These are phyloP conservation scores for Amphibalanus amphitrite DNA, from an alignment of 1,140 invertebrate species.

Conservation along the genomic window DNA sequence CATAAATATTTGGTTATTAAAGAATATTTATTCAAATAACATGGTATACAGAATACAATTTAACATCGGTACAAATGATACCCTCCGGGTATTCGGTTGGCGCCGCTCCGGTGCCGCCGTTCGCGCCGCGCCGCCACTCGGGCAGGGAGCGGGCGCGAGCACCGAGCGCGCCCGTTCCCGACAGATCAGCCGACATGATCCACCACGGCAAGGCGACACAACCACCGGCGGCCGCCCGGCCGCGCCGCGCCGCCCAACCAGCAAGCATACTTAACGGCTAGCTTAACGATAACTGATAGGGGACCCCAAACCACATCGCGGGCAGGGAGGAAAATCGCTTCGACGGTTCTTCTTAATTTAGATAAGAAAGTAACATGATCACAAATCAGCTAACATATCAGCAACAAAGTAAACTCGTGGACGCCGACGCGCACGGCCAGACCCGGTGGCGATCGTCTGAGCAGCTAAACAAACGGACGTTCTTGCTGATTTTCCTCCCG, in stretches of 20 bases:
- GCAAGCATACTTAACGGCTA: not conserved
- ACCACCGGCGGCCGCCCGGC: not conserved
- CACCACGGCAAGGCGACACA: not conserved
- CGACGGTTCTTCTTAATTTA: not conserved
- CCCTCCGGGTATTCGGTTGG: not conserved
- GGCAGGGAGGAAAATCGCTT: not conserved
- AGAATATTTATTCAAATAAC: conserved; percentile 2
- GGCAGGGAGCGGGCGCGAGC: too few relatives aligned
- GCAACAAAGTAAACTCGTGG: not conserved
- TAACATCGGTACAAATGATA: not conserved
- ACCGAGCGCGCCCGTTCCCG: not conserved
- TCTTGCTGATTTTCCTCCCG: not conserved
- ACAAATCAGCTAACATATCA: not conserved
- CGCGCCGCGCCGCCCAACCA: not conserved
- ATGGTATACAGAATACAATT: conserved; percentile 2
- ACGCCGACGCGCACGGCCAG: not conserved
- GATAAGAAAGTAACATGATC: not conserved
- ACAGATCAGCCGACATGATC: not conserved
- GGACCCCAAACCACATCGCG: not conserved
- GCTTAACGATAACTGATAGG: not conserved
- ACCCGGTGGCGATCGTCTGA: not conserved
- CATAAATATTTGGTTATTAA: not conserved
- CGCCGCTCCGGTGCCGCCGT: too few relatives aligned
- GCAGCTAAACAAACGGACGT: not conserved
- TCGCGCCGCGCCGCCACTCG: too few relatives aligned